phyloP scores from a whole-genome alignment of 2,888 invertebrate species.

The Cyclophora punctaria region DNA sequence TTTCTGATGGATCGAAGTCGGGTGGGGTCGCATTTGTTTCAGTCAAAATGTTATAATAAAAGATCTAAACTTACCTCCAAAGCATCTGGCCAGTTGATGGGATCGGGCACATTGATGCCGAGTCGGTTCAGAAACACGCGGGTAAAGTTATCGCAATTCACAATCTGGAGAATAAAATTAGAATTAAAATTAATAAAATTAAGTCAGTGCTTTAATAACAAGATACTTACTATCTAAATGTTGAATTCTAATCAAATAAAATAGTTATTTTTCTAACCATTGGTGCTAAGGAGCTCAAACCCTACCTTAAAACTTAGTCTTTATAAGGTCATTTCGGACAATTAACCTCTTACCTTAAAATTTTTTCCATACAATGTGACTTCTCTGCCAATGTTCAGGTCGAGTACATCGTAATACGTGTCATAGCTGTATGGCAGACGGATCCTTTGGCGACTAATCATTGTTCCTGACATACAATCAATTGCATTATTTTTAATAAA shows the following conservation, averaged over 20 bases:
- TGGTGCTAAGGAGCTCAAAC: no score
- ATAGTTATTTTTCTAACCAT: no score
- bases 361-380: slow-evolving; percentile 87
- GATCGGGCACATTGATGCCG: slow-evolving; percentile 88
- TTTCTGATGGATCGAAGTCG: no score
- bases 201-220: no score
- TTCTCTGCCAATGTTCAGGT: slow-evolving; percentile 89
- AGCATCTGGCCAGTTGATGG: slow-evolving; percentile 58
- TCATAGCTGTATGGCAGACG: slow-evolving; percentile 84
- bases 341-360: slow-evolving; percentile 58
- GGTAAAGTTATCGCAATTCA: slow-evolving; percentile 91
- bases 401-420: slow-evolving; percentile 87
- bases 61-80: slow-evolving; percentile 36
- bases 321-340: not conserved
- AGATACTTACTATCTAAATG: no score
- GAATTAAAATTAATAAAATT: no score
- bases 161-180: slow-evolving; percentile 74
- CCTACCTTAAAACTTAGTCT: no score
- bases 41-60: not conserved
- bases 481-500: no score
- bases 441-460: slow-evolving; percentile 88
- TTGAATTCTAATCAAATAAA: no score
- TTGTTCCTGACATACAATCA: slow-evolving; percentile 72
- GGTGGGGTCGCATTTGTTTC: no score
- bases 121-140: slow-evolving; percentile 87